phyloP scores from a whole-genome alignment of 92 coral and sea anemone genomes.

The Phenganax stokvisi region DNA sequence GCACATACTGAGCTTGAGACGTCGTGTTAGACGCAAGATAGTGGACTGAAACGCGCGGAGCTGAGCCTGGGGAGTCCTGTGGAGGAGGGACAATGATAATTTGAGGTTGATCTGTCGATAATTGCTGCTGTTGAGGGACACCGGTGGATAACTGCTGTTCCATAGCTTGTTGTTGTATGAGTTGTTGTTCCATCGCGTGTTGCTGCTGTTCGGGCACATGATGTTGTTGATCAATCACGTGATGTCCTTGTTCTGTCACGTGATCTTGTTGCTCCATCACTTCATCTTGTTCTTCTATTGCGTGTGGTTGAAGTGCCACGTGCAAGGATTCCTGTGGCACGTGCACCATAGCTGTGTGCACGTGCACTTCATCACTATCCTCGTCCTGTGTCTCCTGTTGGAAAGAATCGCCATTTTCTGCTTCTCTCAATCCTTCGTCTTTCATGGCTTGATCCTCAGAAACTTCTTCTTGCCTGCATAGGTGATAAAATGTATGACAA shows the following conservation, averaged over 20 bases:
- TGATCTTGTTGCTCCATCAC: no score
- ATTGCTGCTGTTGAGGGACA: background rate
- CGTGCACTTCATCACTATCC: background rate
- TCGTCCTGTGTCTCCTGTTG: background rate
- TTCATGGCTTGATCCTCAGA: background rate
- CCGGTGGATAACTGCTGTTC: background rate
- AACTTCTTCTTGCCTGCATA: background rate
- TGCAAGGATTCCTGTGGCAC: background rate
- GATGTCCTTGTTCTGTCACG: no score
- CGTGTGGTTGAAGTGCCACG: background rate
- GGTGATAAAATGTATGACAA: no score
- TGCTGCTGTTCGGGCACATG: slow-evolving; percentile 8
- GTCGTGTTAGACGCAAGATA: slow-evolving; percentile 28
- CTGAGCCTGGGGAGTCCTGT: slow-evolving; percentile 14
- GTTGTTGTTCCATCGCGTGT: background rate
- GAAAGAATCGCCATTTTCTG: no score
- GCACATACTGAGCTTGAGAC: slow-evolving; percentile 20
- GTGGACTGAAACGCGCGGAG: slow-evolving; percentile 30
- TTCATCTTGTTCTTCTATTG: background rate
- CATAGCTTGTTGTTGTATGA: background rate
- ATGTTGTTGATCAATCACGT: background rate
- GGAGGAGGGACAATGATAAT: slow-evolving; percentile 12
- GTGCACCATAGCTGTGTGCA: background rate
- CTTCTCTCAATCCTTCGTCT: background rate
- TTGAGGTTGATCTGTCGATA: background rate